Conservation (phyloP, 1,140 invertebrate genomes). For the Pseudomyrmex pallidus region DNA sequence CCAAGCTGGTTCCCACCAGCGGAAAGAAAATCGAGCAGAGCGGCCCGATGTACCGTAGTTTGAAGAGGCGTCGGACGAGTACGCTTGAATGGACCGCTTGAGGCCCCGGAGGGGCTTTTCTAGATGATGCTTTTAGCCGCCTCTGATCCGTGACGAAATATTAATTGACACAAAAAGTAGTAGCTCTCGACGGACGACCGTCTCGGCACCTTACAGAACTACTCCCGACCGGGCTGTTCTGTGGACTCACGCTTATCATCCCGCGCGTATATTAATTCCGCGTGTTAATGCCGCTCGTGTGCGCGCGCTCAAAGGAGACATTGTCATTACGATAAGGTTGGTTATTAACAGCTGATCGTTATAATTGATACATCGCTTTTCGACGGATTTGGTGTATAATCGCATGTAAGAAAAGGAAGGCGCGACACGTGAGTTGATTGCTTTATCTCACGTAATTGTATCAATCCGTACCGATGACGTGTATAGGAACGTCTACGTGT, state of each 20-base stretch:
- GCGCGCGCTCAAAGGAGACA: constrained; percentile 25
- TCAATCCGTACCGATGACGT: constrained; percentile 56
- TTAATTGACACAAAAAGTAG: constrained; percentile 81
- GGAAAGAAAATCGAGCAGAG: constrained; percentile 50
- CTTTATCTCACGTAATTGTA: constrained; percentile 64
- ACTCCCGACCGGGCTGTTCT: constrained; percentile 48
- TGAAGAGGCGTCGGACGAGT: constrained; percentile 43
- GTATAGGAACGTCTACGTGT: background rate
- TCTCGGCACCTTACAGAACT: constrained; percentile 70
- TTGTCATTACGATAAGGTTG: constrained; percentile 58
- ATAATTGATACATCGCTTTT: constrained; percentile 60
- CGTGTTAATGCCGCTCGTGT: constrained; percentile 57
- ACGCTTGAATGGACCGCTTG: constrained; percentile 49
- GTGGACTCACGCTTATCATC: constrained; percentile 9
- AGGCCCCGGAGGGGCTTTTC: constrained; percentile 53
- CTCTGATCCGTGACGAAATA: constrained; percentile 79
- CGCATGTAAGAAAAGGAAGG: background rate
- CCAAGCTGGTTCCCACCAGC: constrained; percentile 11
- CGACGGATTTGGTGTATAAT: background rate
- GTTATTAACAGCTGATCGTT: constrained; percentile 61
- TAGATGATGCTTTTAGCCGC: constrained; percentile 66
- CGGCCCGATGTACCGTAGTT: constrained; percentile 55
- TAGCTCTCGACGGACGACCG: constrained; percentile 49
- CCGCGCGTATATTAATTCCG: constrained; percentile 55
- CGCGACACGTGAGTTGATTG: constrained; percentile 20